Evolutionary conservation across 2,113 vertebrate species (phyloP), one percentile per base, ranked within the genome.

Genomic region (Nycticorax nycticorax): DNA sequence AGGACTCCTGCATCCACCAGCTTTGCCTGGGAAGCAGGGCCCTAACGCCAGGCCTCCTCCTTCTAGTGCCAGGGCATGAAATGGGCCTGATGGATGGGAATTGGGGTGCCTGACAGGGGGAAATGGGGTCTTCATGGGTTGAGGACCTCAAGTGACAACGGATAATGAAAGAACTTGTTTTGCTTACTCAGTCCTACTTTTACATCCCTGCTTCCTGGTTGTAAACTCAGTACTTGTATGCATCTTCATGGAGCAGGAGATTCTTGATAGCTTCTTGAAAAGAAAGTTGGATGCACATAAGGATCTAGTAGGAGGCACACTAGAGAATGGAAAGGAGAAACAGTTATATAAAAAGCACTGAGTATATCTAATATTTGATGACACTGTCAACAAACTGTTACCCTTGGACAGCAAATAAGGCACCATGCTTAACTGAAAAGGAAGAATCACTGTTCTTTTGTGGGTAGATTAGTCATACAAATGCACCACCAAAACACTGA

Each of bases 1-100:
- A 56, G 45, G 71, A 47, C 39, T 52, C 12, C 22, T 30, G 10
- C 30, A 69, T 27, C 21, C 14, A 32, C 16, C 43, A 50, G 22
- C 17, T 71, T 80, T 85, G 12, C 8, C 41, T 53, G 52, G 50
- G 27, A 53, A 22, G 30, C 45, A 30, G 12, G 18, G 4, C 16
- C 13, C 26, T 28, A 55, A 28, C 0, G 1, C 17, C 53, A 75
- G 52, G 50, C 15, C 7, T 50, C 60, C 8, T 2, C 3, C 12
- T 48, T 4, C 14, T 23, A 16, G 9, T 16, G 10, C 60, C 56
- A 59, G 56, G 32, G 14, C 28, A 32, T 1, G 13, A 66, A 89
- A 67, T 1, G 2, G 37, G 63, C n/a, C 28, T 32, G 69, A 19
- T 15, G 22, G 21, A 14, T 1, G 0, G 4, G 23, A 1, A 0